Conservation (phyloP, 1,140 invertebrate genomes). For the Araneus ventricosus region DNA sequence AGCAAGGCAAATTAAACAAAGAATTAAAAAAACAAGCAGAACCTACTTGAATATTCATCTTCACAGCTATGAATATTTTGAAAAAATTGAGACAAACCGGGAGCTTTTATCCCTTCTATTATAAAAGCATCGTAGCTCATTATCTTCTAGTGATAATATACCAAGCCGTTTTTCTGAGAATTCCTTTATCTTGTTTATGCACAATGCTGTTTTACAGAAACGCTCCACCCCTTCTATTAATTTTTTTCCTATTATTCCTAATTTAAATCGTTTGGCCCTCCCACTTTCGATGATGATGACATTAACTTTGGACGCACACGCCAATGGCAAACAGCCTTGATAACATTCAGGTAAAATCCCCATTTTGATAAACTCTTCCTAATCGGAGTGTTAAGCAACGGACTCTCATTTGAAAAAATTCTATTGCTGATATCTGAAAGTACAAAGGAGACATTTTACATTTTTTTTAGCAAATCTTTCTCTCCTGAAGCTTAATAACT, state of each 20-base stretch:
- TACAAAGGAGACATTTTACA: no score
- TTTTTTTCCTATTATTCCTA: not conserved
- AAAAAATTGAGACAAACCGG: no score
- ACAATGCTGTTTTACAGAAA: not conserved
- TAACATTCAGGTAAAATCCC: constrained; percentile 11
- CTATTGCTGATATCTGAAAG: no score
- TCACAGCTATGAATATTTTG: no score
- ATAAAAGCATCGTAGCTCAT: not conserved
- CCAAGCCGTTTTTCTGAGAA: not conserved
- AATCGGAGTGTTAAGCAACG: no score
- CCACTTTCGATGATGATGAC: not conserved
- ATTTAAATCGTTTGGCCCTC: not conserved
- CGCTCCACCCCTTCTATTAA: not conserved
- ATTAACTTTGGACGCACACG: not conserved
- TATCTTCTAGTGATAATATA: not conserved
- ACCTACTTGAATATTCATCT: no score
- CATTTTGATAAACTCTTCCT: not conserved
- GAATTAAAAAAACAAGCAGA: no score
- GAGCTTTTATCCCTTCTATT: no score
- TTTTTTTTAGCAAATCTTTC: no score
- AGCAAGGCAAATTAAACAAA: no score
- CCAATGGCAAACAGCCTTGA: not conserved
- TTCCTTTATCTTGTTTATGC: not conserved
- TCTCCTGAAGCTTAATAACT: no score
- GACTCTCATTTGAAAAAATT: no score